phyloP scores from a whole-genome alignment of 2,888 invertebrate genomes.

The Pelosia muscerda region DNA sequence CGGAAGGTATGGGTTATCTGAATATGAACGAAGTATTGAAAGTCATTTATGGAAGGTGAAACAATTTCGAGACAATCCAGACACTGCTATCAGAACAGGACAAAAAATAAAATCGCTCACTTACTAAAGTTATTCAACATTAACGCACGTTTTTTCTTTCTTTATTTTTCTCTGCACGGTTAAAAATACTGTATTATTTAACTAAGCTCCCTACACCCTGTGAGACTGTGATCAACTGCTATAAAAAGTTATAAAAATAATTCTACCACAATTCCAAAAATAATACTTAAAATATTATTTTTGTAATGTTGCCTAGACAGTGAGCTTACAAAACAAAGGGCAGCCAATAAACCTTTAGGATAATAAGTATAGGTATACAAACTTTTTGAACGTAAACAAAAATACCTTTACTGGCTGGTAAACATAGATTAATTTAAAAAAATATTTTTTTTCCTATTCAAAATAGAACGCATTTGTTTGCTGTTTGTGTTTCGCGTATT shows the following conservation, averaged over 20 bases:
- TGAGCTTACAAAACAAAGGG: not conserved
- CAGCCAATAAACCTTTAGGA: not conserved
- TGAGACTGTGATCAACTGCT: not conserved
- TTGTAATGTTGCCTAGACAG: not conserved
- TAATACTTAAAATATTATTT: not conserved
- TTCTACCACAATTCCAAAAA: not conserved
- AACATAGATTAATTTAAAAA: too few relatives aligned
- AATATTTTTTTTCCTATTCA: too few relatives aligned
- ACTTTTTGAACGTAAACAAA: too few relatives aligned
- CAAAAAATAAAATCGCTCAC: not conserved
- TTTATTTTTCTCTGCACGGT: too few relatives aligned
- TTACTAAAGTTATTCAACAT: too few relatives aligned
- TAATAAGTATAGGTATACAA: too few relatives aligned
- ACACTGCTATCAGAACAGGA: not conserved
- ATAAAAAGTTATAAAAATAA: too few relatives aligned
- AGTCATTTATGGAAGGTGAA: not conserved
- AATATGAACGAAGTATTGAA: not conserved
- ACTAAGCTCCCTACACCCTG: not conserved
- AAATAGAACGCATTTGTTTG: too few relatives aligned
- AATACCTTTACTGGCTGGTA: too few relatives aligned
- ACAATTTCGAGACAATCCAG: not conserved
- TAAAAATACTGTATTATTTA: not conserved
- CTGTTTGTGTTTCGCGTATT: too few relatives aligned
- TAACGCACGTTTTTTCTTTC: too few relatives aligned
- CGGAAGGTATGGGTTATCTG: constrained; percentile 27